Base-by-base conservation (phyloP, 2,888 invertebrate species). In the Cheilosia impressa region DNA sequence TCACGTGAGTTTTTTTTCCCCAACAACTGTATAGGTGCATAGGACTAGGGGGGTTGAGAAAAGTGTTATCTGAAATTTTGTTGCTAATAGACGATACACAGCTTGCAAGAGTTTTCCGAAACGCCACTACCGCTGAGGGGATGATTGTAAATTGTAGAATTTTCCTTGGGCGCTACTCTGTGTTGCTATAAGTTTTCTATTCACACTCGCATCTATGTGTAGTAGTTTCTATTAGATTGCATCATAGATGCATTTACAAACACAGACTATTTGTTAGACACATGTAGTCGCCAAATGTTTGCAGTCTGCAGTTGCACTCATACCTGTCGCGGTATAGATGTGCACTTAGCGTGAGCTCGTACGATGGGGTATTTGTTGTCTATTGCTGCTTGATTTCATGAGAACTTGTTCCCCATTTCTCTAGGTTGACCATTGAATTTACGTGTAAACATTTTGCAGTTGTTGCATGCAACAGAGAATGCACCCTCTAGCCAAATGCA, bases 1-100 rank as follows among this genome's bases (percentile, higher is more conserved):
- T 91, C 89, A 88, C 82, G 89, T 87, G 87, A 90, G 89, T 89
- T 89, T 91, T 90, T 91, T 91, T 90, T 90, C 5, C 5, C 47
- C 62, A 13, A n/a, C 73, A 5, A 63, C 43, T 63, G 53, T 60
- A 53, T 76, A 2, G 43, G 63, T 71, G 60, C 58, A 57, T 31
- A 53, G 53, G 15, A n/a, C 77, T 73, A 31, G 31, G 15, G 71
- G 87, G 76, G 65, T 73, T 84, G 75, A 87, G 87, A 87, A 80
- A 84, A 84, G 68, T 87, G 76, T 79, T 80, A 76, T 76, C 66
- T 62, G 76, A 85, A 85, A 76, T 81, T 57, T 71, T 85, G 81
- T 85, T 85, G 76, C 85, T 81, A 85, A 85, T 85, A 85, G 80
- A 76, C 66, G 34, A 63, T 43, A 4, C 15, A 4, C 15, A 22